Conservation (phyloP, 2,888 invertebrate species). For the Ecliptopera silaceata region DNA sequence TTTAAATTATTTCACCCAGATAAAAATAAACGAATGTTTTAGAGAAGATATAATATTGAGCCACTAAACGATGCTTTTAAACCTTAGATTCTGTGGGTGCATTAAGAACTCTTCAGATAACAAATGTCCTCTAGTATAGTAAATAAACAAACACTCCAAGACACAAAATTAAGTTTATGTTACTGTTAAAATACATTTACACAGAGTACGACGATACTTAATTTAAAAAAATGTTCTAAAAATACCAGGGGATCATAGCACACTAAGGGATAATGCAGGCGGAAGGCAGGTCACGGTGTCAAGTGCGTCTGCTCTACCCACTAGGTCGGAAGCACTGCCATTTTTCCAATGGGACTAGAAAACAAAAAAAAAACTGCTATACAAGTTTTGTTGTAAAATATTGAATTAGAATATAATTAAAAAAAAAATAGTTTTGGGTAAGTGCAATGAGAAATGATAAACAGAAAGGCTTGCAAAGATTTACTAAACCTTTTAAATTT, state of each 20-base stretch:
- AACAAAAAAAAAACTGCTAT: conserved; percentile 21
- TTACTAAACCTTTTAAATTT: background rate
- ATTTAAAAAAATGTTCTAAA: background rate
- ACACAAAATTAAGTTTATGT: background rate
- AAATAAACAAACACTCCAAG: background rate
- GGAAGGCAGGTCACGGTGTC: conserved; percentile 32
- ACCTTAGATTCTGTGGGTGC: too few species aligned
- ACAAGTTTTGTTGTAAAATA: conserved; percentile 17
- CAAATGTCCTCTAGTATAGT: too few species aligned
- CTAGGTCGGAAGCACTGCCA: conserved; percentile 30
- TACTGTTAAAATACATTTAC: too few species aligned
- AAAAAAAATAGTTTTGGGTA: background rate
- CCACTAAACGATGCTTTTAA: too few species aligned
- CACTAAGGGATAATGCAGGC: conserved; percentile 19
- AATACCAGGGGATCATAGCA: conserved; percentile 17
- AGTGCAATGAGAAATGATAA: background rate
- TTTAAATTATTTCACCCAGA: background rate
- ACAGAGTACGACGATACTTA: too few species aligned
- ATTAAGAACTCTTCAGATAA: too few species aligned
- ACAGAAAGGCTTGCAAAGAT: background rate
- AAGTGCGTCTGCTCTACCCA: conserved; percentile 34
- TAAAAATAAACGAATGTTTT: background rate
- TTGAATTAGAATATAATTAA: background rate
- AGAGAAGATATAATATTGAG: background rate
- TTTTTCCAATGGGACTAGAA: conserved; percentile 21